Evolutionary conservation across 2,113 vertebrate genomes (phyloP), one percentile per base, ranked within the genome.

Genomic region (Protomyctophum bolini): DNA sequence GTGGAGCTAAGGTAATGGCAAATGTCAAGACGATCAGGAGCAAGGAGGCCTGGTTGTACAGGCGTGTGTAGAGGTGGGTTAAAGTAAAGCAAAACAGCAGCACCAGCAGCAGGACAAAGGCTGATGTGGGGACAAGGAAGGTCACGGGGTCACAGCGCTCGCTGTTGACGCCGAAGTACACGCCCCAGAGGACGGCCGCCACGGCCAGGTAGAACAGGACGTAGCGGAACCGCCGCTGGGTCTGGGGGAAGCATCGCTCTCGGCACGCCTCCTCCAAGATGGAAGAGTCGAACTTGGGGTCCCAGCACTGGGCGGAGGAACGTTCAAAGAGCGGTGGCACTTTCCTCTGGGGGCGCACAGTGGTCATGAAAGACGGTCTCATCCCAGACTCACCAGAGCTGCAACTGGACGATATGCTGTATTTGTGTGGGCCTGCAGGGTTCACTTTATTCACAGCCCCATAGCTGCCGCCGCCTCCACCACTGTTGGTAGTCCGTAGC

Each of bases 241-340:
- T 96, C 90, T 98, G 98, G 0, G 97, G 96, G 85, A 99, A 99
- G 89, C 98, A 98, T 64, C 97, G 91, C 86, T 99, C 97, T 84
- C 95, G 93, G 76, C 98, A 99, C 2, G 96, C 97, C 83, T 98
- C 97, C 82, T 99, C 98, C 84, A 99, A 89, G 73, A 97, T 96
- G 67, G 94, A 80, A 0, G 97, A 99, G 91, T 99, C 97, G 48
- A 99, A 99, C 85, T 94, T 95, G 74, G 97, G 98, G 90, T 98
- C 94, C 97, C 98, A 99, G 94, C 97, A 99, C 67, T 96, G 95
- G 41, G 94, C 91, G 6, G 97, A 96, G 1, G 98, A 97, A 86
- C 98, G 92, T 81, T 99, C 98, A 7, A 99, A 99, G 63, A 99
- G 93, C 76, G 95, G 96, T 0, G 97, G 97, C 12, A 95, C 91